Evolutionary conservation across 37 sponge, comb jelly and placozoan genomes (phyloP).

Genomic region (Dysidea cf. avara): DNA sequence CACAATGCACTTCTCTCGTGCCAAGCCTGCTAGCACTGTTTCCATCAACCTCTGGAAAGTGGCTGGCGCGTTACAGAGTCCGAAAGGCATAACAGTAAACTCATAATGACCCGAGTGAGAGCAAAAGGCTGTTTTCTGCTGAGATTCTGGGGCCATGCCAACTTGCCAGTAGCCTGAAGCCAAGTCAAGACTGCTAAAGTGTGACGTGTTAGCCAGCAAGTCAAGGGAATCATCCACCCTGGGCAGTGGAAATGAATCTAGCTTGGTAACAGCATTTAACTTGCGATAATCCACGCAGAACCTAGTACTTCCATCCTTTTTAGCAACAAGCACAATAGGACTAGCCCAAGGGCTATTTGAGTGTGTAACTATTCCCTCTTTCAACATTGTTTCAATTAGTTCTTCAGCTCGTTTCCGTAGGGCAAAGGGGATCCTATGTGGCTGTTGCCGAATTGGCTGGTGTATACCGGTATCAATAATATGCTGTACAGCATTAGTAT

Average conservation of each 20-base stretch:
- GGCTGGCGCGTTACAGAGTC: too few species aligned
- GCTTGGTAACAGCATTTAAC: constrained; percentile 20
- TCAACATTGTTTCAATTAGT: constrained; percentile 2
- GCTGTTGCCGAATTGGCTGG: constrained; percentile 24
- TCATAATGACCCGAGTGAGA: constrained; percentile 40
- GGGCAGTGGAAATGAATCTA: constrained; percentile 7
- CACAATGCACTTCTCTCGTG: too few species aligned
- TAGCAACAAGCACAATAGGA: constrained; percentile 19
- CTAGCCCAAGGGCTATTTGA: constrained; percentile 22
- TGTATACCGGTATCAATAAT: constrained; percentile 18
- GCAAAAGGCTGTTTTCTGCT: constrained; percentile 47
- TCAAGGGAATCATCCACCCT: constrained; percentile 19
- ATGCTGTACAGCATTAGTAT: constrained; percentile 5
- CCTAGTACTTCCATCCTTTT: constrained; percentile 14
- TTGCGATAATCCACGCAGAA: constrained; percentile 13
- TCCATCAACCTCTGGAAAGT: too few species aligned
- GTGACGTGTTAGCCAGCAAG: background rate
- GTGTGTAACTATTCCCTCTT: background rate
- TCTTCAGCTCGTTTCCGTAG: background rate
- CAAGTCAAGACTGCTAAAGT: constrained; percentile 41
- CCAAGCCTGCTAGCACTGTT: too few species aligned
- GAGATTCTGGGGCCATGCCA: constrained; percentile 4
- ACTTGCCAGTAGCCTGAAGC: constrained; percentile 52
- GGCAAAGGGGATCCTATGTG: constrained; percentile 6
- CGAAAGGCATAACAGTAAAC: too few species aligned